Evolutionary conservation across 2,113 vertebrate genomes (phyloP), one percentile per base, ranked within the genome.

Genomic region (Urocolius indicus): DNA sequence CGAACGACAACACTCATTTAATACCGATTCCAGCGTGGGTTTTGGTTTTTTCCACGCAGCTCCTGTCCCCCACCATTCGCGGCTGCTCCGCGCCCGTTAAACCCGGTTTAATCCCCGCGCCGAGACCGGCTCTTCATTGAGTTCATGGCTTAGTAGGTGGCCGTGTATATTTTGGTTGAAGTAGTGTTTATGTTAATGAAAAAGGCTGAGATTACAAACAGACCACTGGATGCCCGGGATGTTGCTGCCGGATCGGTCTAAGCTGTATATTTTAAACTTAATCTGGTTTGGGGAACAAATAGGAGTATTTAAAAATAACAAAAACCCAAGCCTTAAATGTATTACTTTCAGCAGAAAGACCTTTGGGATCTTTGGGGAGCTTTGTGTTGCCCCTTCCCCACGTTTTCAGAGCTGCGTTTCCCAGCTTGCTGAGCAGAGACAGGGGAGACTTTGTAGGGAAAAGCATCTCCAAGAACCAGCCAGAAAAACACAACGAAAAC

Each of bases 161-260:
- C 98, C 99, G 73, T 98, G 99, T 99, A 97, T 99, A 99, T 99
- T 99, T 99, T 99, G 97, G 97, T 98, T 99, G 90, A 97, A 98
- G 98, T 97, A 97, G 97, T 99, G 99, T 99, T 99, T 99, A 99
- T 98, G 98, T 99, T 98, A 97, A 98, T 98, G 98, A 98, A 98
- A 98, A 98, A 97, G 98, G 97, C 98, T 98, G 98, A 98, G 98
- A 98, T 99, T 99, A 99, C 98, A 98, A 98, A 98, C 98, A 99
- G 98, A 98, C 97, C 97, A 89, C 98, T 96, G 98, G 97, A 97
- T 97, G 98, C 97, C 96, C 98, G 84, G 95, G 66, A 76, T 58
- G 80, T 83, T 84, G 96, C 98, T 96, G 92, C 97, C 83, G 65
- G 97, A 92, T 97, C 97, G 96, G 96, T 96, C 78, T 94, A 68